Evolutionary conservation across 2,888 invertebrate genomes (phyloP), one percentile per base, ranked within the genome.

Genomic region (Petrolisthes manimaculis): DNA sequence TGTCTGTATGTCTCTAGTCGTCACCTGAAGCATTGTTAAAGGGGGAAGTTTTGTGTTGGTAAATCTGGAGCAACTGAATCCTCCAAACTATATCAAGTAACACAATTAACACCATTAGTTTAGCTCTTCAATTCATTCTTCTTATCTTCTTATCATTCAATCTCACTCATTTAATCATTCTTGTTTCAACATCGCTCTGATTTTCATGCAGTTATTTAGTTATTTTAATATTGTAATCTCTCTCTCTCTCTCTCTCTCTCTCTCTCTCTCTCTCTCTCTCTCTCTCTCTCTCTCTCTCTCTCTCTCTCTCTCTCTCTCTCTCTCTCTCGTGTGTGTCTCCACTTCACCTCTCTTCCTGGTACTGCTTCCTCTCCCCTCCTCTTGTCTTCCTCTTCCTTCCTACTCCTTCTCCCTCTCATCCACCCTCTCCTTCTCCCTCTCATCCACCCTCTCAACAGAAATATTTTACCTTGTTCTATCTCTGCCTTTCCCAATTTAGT

Each of bases 281-380:
- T 53, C 74, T 71, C 53, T 54, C 74, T 21, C 54, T 37, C 12
- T 69, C 37, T 37, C 18, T 14, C 61, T 69, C 61, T 55, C 61
- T 82, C 21, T 69, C 24, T 5, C 21, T 37, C 37, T 51, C 69
- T 18, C 53, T 69, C 82, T 82, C 55, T 69, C 82, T 69, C 82
- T 69, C 69, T 69, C 69, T 69, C 67, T 82, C 67, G 5, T 56
- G 14, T 53, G 5, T 53, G 9, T 21, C 61, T 56, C 61, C 81
- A 55, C 61, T 61, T 24, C 24, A 55, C 21, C 61, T 61, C 56
- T 61, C 81, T 81, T 56, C 56, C 81, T 24, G 6, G 54, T 51
- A 14, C 79, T 54, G 3, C 51, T 53, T 54, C 79, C 54, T 53
- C 54, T 53, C 54, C 79, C 37, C 37, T 2, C 2, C 37, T 37